These are phyloP conservation scores for Micronycteris hirsuta DNA, from an alignment of 2,113 vertebrate species.

Conservation along the genomic window DNA sequence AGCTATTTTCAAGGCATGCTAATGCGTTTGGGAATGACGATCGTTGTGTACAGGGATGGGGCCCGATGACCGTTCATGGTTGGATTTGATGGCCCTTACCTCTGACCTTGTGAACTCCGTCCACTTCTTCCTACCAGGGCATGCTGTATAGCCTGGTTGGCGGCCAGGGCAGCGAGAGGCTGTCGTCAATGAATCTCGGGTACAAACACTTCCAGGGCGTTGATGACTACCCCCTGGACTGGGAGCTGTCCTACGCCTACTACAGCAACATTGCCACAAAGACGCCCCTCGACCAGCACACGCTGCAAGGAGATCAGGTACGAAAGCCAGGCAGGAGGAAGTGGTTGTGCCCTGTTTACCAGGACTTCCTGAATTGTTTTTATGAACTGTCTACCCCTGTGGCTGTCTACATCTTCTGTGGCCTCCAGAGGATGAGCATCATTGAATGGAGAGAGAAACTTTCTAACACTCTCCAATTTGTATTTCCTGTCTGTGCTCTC, in stretches of 20 bases:
- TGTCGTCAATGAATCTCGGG: constrained; percentile 92
- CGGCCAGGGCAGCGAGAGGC: constrained; percentile 85
- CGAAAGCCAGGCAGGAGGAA: background rate
- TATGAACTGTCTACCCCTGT: background rate
- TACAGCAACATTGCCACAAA: constrained; percentile 89
- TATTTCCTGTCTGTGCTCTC: background rate
- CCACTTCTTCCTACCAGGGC: constrained; percentile 82
- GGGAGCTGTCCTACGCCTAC: constrained; percentile 89
- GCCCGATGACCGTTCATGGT: background rate
- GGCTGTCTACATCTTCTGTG: background rate
- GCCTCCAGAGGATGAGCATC: background rate
- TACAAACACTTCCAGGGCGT: constrained; percentile 94
- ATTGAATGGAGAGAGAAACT: background rate
- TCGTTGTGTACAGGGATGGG: background rate
- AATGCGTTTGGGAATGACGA: background rate
- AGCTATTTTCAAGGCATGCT: background rate
- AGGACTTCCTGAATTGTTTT: background rate
- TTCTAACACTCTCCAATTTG: background rate
- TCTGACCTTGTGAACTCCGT: background rate
- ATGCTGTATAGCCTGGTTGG: constrained; percentile 92
- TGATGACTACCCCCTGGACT: constrained; percentile 88
- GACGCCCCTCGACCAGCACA: constrained; percentile 82
- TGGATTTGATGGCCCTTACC: background rate
- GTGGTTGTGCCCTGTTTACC: background rate
- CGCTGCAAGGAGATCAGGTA: constrained; percentile 84